Base-by-base conservation (phyloP, 2,888 invertebrate species). In the Netelia melanura region DNA sequence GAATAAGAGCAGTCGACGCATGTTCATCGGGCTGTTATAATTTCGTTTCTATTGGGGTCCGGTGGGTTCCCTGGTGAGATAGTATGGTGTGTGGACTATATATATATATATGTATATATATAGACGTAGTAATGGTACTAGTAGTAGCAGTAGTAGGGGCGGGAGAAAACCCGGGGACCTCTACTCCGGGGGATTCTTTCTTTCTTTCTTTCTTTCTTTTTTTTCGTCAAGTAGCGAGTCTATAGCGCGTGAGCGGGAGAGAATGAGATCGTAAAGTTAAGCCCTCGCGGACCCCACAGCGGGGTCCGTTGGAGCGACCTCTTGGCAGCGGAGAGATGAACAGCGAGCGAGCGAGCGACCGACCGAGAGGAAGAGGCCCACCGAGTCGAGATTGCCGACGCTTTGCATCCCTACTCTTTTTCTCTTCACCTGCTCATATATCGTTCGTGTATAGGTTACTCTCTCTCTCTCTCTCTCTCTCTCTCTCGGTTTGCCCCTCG, bases 1-100 rank as follows among this genome's bases (percentile, higher is more conserved):
- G 93, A 93, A 93, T 93, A 93, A 93, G 93, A 93, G 92, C 93
- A 93, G 93, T 93, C 93, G 93, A 93, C 93, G 91, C 92, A 91
- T 93, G 93, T 89, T 93, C 93, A 93, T 91, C 92, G 93, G 92
- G 85, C 92, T 92, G 93, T 93, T 93, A 92, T 93, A 93, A 93
- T 93, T 93, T 93, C 89, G 91, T 92, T 90, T 92, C 93, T 92
- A 92, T 93, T 92, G 91, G 89, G 81, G 64, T n/a, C 70, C 74
- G 44, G n/a, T 25, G 21, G n/a, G 48, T 23, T 43, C 48, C 65
- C 30, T 68, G 52, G 25, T 14, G 43, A 25, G 38, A 38, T 58
- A 65, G 30, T 48, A 61, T 70, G 38, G 17, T 43, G 62, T 9
- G 65, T 62, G n/a, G n/a, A 23, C 43, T n/a, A 17, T n/a, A 11